These are phyloP conservation scores for Stomorhina lunata DNA, from an alignment of 2,888 invertebrate species.

Conservation along the genomic window DNA sequence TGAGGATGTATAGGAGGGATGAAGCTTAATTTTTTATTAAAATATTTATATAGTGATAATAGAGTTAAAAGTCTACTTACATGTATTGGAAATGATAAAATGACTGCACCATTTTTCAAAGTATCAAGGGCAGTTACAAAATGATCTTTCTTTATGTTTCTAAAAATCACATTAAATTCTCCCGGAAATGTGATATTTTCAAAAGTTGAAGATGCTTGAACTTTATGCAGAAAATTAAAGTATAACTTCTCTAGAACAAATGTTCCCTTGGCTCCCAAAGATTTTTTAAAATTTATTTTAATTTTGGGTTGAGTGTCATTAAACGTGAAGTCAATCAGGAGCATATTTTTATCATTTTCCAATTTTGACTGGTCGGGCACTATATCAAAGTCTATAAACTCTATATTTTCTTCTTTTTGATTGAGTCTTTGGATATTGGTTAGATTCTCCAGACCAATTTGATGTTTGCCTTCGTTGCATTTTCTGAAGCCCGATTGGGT, in stretches of 20 bases:
- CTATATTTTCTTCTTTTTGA: background rate
- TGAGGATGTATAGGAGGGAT: no score
- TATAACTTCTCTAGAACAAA: background rate
- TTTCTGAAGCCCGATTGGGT: no score
- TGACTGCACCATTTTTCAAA: background rate
- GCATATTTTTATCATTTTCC: background rate
- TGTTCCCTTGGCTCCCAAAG: background rate
- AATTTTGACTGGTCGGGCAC: background rate
- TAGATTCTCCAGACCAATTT: no score
- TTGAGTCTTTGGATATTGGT: no score
- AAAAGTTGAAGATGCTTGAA: background rate
- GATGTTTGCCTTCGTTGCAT: conserved; percentile 33
- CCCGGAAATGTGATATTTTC: conserved; percentile 8
- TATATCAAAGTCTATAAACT: background rate
- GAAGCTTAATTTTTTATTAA: no score
- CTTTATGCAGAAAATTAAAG: conserved; percentile 15
- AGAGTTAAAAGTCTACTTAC: background rate
- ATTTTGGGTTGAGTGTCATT: background rate
- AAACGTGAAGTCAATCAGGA: background rate
- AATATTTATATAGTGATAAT: no score
- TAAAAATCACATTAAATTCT: conserved; percentile 5
- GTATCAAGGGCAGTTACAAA: background rate
- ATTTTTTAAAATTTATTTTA: background rate
- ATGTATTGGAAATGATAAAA: background rate
- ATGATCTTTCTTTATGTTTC: background rate